A percentile compares a stretch with the other conserved stretches of the same genome.
phyloP scores from a whole-genome alignment of 2,113 vertebrate species.

The Rhineura floridana region DNA sequence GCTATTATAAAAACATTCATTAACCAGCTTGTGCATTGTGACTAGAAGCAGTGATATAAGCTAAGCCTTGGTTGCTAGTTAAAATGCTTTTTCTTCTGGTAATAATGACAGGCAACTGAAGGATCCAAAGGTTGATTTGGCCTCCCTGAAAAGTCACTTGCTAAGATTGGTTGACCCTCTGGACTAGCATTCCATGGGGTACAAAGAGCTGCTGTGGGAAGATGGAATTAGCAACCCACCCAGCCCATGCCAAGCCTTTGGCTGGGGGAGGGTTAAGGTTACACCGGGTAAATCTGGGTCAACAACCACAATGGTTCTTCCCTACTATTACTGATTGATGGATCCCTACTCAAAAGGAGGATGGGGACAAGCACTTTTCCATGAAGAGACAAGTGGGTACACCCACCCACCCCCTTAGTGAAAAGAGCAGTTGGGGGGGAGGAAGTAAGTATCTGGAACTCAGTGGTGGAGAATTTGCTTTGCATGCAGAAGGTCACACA shows the following conservation, averaged over 20 bases:
- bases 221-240: too few relatives aligned
- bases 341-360: too few relatives aligned
- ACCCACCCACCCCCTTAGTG: neutral
- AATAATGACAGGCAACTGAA: neutral
- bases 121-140: neutral
- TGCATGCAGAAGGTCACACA: too few relatives aligned
- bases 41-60: neutral
- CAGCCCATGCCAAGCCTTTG: neutral
- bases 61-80: neutral
- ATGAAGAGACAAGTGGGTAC: too few relatives aligned
- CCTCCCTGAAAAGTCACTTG: neutral
- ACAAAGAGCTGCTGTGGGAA: neutral
- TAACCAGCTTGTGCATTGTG: neutral
- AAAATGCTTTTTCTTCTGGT: neutral
- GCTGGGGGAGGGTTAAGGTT: too few relatives aligned
- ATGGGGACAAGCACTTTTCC: too few relatives aligned
- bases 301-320: neutral
- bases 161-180: neutral
- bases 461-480: too few relatives aligned
- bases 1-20: neutral
- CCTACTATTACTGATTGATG: neutral
- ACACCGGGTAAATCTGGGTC: neutral
- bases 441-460: too few relatives aligned
- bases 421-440: neutral
- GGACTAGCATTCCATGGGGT: neutral